Base-by-base conservation (phyloP, 2,888 invertebrate species). In the Eretmocerus hayati region DNA sequence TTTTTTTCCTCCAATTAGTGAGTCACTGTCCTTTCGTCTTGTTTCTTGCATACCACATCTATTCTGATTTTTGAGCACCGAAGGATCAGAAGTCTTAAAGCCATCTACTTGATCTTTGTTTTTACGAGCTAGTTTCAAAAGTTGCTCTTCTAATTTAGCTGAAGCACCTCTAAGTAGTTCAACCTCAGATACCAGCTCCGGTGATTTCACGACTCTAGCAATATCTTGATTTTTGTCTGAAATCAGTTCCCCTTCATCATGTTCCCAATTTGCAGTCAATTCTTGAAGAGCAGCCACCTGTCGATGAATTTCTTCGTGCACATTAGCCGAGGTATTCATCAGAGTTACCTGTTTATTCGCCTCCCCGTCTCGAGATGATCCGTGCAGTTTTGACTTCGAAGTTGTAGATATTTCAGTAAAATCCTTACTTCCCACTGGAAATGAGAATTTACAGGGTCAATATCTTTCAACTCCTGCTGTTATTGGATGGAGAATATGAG, bases 271-370 rank as follows among this genome's bases (percentile, higher is more conserved):
- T 52, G 62, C 61, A 33, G 62, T 65, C 53, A 63, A 56, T 55
- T 65, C 58, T 56, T 58, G 61, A 48, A 65, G 57, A 48, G 63
- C 62, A 44, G 59, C 58, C 60, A 64, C 55, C 55, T 65, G 64
- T 53, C 63, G 65, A 54, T 63, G 63, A 65, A 65, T 64, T 59
- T 66, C 64, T 56, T 64, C 62, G 61, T 68, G 67, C 65, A 69
- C 66, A 58, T 61, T 63, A 56, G 58, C 58, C 55, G 63, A 62
- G 60, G 62, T 58, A 52, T 59, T 59, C 50, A 61, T 56, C 52
- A 65, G 59, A 58, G 62, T 71, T 71, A 71, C 71, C 71, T 71
- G 71, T 64, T 67, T 69, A 61, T 56, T 60, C 48, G 63, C 63
- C 57, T 70, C 71, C 43, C 42, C 35, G 15, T 52, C 22, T 13